These are phyloP conservation scores for Ibidorhyncha struthersii DNA, from an alignment of 2,113 vertebrate genomes.

Conservation along the genomic window DNA sequence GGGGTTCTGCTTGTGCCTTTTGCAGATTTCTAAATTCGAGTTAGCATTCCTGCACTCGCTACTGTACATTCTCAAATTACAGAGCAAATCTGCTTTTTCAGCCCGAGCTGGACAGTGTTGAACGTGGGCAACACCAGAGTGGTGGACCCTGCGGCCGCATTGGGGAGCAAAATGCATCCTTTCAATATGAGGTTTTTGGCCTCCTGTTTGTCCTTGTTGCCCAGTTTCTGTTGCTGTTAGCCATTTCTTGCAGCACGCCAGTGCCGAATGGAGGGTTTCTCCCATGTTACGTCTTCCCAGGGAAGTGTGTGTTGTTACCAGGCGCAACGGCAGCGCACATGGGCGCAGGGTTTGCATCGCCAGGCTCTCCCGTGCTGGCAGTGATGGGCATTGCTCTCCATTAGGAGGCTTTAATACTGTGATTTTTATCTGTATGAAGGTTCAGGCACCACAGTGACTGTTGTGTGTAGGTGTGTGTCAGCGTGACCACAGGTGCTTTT, in stretches of 20 bases:
- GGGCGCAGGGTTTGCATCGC: fast-evolving
- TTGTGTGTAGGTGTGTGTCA: neutral
- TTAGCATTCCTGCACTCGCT: neutral
- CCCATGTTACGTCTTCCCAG: fast-evolving
- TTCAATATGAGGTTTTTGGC: fast-evolving
- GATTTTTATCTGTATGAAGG: fast-evolving
- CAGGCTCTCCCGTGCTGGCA: fast-evolving
- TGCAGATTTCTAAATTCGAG: too few species aligned
- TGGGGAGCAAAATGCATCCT: neutral
- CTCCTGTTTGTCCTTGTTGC: neutral
- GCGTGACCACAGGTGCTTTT: fast-evolving
- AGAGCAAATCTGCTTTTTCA: neutral
- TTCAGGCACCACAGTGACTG: neutral
- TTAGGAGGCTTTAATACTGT: fast-evolving
- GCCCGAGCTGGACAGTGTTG: neutral
- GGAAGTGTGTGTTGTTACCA: fast-evolving
- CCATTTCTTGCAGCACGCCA: neutral
- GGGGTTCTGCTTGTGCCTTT: fast-evolving
- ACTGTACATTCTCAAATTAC: neutral
- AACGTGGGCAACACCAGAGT: fast-evolving
- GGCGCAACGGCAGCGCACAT: fast-evolving
- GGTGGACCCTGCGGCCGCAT: fast-evolving
- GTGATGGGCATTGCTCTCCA: fast-evolving
- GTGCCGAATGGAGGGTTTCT: fast-evolving
- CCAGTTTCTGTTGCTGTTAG: neutral